Evolutionary conservation across 2,797 vertebrate species (phyloP).

Genomic region (Cygnus olor): DNA sequence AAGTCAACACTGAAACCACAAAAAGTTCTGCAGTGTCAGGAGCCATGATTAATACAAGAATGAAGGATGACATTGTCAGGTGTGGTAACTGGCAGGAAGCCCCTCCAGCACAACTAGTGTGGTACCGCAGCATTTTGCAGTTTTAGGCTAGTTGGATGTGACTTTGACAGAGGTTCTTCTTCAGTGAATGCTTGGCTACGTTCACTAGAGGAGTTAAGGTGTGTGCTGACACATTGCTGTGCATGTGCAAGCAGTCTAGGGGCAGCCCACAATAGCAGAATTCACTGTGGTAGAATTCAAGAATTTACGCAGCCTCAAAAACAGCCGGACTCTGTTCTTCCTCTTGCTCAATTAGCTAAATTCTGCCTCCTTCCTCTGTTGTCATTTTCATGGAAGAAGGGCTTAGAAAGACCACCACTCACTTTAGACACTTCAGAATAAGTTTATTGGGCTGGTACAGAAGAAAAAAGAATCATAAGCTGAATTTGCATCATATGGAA

Average conservation of each 20-base stretch:
- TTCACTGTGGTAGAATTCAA: background rate
- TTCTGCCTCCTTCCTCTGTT: background rate
- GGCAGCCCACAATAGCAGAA: background rate
- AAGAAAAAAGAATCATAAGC: background rate
- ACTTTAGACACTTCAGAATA: background rate
- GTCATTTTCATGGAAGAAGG: background rate
- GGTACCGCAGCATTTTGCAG: background rate
- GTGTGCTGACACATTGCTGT: accelerated
- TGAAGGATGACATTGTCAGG: background rate
- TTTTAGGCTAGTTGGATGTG: accelerated
- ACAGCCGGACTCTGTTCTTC: background rate
- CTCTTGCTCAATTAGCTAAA: background rate
- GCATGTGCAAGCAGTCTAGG: background rate
- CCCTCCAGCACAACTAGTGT: background rate
- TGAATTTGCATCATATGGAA: background rate
- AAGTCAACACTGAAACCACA: background rate
- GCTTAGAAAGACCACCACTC: background rate
- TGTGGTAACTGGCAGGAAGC: background rate
- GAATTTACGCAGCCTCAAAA: background rate
- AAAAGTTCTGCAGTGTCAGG: background rate
- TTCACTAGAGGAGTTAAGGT: background rate
- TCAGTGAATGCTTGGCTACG: background rate
- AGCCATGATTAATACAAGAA: background rate
- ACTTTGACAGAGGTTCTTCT: background rate
- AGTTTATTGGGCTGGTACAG: background rate